Percentiles rank a stretch among this genome's conserved stretches.
phyloP scores from a whole-genome alignment of 2,888 invertebrate species.

The Trimorus sp. region DNA sequence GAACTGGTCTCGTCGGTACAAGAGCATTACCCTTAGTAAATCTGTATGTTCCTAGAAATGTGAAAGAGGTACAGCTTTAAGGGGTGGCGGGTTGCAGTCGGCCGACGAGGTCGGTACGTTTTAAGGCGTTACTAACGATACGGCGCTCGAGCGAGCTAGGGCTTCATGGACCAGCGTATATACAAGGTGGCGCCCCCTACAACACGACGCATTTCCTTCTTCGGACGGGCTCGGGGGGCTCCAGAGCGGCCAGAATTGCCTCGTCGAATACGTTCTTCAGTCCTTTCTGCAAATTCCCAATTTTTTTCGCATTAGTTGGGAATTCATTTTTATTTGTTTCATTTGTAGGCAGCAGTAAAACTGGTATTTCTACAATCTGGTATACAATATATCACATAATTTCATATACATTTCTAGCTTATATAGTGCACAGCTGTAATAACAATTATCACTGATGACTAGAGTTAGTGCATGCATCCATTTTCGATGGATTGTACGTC shows the following conservation, averaged over 20 bases:
- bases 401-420: no score
- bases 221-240: constrained; percentile 98
- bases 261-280: constrained; percentile 99
- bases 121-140: constrained; percentile 53
- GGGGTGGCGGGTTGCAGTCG: not conserved
- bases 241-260: constrained; percentile 98
- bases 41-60: constrained; percentile 69
- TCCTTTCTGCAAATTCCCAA: constrained; percentile 88
- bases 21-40: constrained; percentile 70
- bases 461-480: no score
- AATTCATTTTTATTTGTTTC: no score
- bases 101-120: constrained; percentile 1
- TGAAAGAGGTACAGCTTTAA: constrained; percentile 1
- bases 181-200: constrained; percentile 50
- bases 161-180: constrained; percentile 53
- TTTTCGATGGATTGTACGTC: no score
- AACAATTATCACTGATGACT: no score
- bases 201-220: constrained; percentile 89
- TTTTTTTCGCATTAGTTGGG: no score
- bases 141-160: constrained; percentile 53
- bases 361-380: no score
- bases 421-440: no score
- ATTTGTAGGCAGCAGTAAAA: no score
- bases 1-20: constrained; percentile 73
- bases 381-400: no score